These are phyloP conservation scores for Melanostigma gelatinosum DNA, from an alignment of 2,113 vertebrate species.

Conservation along the genomic window DNA sequence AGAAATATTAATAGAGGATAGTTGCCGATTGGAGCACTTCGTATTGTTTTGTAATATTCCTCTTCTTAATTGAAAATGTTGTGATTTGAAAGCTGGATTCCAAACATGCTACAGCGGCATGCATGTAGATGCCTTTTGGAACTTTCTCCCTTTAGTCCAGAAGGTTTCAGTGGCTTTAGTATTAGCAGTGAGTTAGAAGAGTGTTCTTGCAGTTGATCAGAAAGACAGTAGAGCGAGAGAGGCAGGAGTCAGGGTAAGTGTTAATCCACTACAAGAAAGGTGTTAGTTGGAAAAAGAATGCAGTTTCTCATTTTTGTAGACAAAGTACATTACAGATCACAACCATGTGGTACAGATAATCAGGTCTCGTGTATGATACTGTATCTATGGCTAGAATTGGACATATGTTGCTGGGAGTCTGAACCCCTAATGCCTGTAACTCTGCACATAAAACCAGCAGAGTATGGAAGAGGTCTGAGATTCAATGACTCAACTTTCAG, in stretches of 20 bases:
- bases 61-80: constrained; percentile 71
- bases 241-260: constrained; percentile 76
- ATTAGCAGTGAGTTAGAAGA: constrained; percentile 83
- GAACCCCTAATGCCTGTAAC: constrained; percentile 51
- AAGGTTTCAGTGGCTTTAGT: constrained; percentile 78
- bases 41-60: constrained; percentile 66
- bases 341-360: constrained; percentile 72
- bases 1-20: constrained; percentile 76
- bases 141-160: constrained; percentile 80
- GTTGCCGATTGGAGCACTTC: constrained; percentile 67
- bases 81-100: constrained; percentile 77
- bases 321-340: constrained; percentile 82
- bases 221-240: constrained; percentile 80
- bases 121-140: constrained; percentile 85
- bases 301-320: constrained; percentile 86
- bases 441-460: constrained; percentile 66
- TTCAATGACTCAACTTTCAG: constrained; percentile 69
- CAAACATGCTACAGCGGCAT: constrained; percentile 86
- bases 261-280: constrained; percentile 84
- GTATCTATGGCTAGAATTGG: constrained; percentile 52
- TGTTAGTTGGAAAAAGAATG: constrained; percentile 85
- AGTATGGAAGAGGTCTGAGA: constrained; percentile 71
- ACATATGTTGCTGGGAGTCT: constrained; percentile 48
- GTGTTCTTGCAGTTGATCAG: constrained; percentile 80
- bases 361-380: constrained; percentile 57